Percentiles rank a stretch among this genome's conserved stretches.
Evolutionary conservation across 2,797 vertebrate genomes (phyloP).

Genomic region (Cuculus canorus): DNA sequence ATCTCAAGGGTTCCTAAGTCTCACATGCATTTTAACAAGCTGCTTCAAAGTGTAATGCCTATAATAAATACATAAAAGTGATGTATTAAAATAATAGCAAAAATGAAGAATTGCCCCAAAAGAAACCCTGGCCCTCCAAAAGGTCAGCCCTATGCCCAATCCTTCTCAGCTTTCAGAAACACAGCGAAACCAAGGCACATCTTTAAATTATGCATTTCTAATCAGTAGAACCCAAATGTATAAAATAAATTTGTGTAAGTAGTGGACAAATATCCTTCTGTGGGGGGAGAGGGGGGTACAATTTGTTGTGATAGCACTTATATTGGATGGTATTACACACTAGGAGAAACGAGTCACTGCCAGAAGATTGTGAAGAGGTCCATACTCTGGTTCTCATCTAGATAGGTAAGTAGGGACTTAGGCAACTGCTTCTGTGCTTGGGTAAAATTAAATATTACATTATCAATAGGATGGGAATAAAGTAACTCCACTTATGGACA

Average conservation of each 20-base stretch:
- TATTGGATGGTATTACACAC: neutral
- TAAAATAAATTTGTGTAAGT: neutral
- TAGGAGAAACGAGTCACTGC: neutral
- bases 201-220: neutral
- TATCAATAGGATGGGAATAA: neutral
- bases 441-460: neutral
- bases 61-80: neutral
- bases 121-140: neutral
- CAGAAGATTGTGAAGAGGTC: neutral
- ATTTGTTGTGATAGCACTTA: neutral
- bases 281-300: too few species aligned
- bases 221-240: neutral
- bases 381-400: neutral
- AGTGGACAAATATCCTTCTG: neutral
- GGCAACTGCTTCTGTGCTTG: neutral
- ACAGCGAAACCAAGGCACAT: neutral
- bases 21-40: neutral
- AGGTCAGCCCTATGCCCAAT: neutral
- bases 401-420: neutral
- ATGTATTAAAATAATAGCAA: neutral
- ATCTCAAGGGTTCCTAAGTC: rapidly evolving
- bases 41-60: neutral
- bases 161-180: neutral
- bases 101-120: neutral
- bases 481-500: neutral